Evolutionary conservation across 2,888 invertebrate species (phyloP).

Genomic region (Agrotis clavis): DNA sequence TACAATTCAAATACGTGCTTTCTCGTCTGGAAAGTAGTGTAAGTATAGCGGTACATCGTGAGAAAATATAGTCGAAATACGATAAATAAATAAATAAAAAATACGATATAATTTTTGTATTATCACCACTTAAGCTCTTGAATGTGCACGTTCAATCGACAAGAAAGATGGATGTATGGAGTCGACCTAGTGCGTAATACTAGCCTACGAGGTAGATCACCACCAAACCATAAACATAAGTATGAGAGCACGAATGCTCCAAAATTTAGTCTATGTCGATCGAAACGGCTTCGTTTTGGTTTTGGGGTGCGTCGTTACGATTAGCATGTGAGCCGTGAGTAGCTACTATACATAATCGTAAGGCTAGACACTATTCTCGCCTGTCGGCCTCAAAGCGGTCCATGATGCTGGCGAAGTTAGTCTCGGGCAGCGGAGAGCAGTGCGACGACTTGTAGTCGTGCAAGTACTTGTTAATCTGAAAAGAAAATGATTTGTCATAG

Average conservation of each 20-base stretch:
- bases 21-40: background rate
- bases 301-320: background rate
- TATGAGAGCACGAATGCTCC: background rate
- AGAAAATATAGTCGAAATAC: constrained; percentile 22
- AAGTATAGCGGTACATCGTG: background rate
- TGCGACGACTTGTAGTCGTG: constrained; percentile 96
- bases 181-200: constrained; percentile 29
- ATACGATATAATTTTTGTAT: constrained; percentile 34
- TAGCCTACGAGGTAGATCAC: constrained; percentile 15
- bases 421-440: constrained; percentile 95
- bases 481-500: constrained; percentile 67
- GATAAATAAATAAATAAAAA: constrained; percentile 36
- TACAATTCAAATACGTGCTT: background rate
- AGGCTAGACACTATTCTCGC: constrained; percentile 10
- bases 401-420: constrained; percentile 79
- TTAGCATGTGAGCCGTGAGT: background rate
- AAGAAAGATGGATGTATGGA: background rate
- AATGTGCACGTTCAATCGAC: constrained; percentile 14
- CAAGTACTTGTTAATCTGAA: constrained; percentile 95
- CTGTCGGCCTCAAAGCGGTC: constrained; percentile 16
- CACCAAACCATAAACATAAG: constrained; percentile 6
- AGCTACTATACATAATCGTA: constrained; percentile 22
- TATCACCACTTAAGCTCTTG: constrained; percentile 55
- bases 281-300: background rate
- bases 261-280: constrained; percentile 12